A percentile compares a stretch with the other conserved stretches of the same genome.
phyloP scores from a whole-genome alignment of 2,888 invertebrate genomes.

The Eledona agricola region DNA sequence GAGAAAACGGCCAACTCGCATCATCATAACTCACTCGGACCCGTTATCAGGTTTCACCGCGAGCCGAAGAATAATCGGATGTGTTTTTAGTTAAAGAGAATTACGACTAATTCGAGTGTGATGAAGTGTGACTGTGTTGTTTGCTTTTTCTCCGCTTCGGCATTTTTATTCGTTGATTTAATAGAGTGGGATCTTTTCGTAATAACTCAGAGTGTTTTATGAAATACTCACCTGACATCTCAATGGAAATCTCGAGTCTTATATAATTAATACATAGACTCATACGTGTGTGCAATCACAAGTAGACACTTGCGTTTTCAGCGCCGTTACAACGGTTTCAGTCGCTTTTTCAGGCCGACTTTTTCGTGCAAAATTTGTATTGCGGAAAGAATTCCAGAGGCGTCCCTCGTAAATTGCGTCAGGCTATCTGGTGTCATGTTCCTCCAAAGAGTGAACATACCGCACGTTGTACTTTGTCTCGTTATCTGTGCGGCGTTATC shows the following conservation, averaged over 20 bases:
- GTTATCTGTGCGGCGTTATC: slow-evolving; percentile 36
- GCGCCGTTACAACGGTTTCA: slow-evolving; percentile 7
- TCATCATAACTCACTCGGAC: slow-evolving; percentile 16
- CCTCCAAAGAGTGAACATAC: slow-evolving; percentile 41
- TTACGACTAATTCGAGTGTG: slow-evolving; percentile 37
- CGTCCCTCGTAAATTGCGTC: slow-evolving; percentile 41
- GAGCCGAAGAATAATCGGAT: slow-evolving; percentile 24
- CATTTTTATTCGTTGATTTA: slow-evolving; percentile 29
- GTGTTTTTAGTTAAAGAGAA: too few species aligned
- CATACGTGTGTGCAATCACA: slow-evolving; percentile 23
- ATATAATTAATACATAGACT: slow-evolving; percentile 33
- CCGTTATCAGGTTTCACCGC: slow-evolving; percentile 29
- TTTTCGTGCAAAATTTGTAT: too few species aligned
- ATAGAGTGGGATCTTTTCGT: slow-evolving; percentile 19
- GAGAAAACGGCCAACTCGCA: slow-evolving; percentile 1
- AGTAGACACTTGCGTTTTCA: slow-evolving; percentile 16
- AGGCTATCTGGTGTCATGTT: slow-evolving; percentile 45
- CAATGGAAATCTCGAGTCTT: slow-evolving; percentile 27
- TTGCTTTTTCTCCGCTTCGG: slow-evolving; percentile 26
- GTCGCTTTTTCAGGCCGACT: too few species aligned
- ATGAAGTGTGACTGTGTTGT: slow-evolving; percentile 38
- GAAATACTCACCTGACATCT: slow-evolving; percentile 32
- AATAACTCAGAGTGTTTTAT: slow-evolving; percentile 31
- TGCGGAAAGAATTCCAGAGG: slow-evolving; percentile 35
- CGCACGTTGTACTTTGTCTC: slow-evolving; percentile 44